Base-by-base conservation (phyloP, 37 sponge, comb jelly and placozoan species). In the Theonella swinhoei region DNA sequence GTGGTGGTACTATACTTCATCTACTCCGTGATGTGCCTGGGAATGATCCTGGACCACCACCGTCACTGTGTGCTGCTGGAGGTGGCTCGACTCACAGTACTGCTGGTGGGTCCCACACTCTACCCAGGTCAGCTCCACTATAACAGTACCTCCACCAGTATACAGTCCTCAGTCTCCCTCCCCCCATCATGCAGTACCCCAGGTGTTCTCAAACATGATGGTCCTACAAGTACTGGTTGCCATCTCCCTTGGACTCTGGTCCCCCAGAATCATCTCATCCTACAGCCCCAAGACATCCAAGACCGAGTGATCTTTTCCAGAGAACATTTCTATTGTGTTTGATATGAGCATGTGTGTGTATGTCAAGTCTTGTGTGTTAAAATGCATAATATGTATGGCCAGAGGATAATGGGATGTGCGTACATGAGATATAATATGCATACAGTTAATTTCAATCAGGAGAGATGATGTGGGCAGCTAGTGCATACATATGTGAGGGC, bases 1-100 rank as follows among this genome's bases (percentile, higher is more conserved):
- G 39, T 28, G 20, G 0, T 82, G 42, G 67, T 86, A 26, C 2
- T 66, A 0, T 95, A 77, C 62, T 61, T 85, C 65, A 63, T 82
- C 1, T 82, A 78, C 38, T 85, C 89, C 9, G 70, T 95, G 30
- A 91, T 89, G n/a, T 73, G 86, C 63, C 76, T 95, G 73, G 95
- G 95, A 66, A 75, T 94, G 42, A 84, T 94, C 63, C 83, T 90
- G 39, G 94, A 94, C 42, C 76, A 28, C 5, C 79, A 43, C 54
- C 54, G 11, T 14, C 7, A 14, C 11, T 7, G 7, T 14, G 54
- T 47, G 7, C 54, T 14, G 11, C 7, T 47, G 54, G 54, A 47
- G 54, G 14, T 47, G 54, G 14, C 54, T 14, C 54, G 54, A 47
- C 54, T 47, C 11, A 14, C 54, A 17, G 54, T 19, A 63, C 65